Evolutionary conservation across 2,888 invertebrate genomes (phyloP).

Genomic region (Zygothrica quintamaculata): DNA sequence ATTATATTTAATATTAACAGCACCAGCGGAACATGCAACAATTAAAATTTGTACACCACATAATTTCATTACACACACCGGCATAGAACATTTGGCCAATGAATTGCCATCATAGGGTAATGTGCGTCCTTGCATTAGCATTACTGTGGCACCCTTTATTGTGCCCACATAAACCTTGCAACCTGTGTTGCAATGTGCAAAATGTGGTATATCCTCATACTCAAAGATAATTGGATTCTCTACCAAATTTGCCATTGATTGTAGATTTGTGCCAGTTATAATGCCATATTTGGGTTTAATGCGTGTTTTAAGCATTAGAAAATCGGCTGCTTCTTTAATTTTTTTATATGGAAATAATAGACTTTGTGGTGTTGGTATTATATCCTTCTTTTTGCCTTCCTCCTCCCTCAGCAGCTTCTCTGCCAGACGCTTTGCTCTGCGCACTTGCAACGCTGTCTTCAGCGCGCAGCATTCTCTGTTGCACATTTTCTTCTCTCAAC

Average conservation of each 20-base stretch:
- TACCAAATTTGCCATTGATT: conserved; percentile 89
- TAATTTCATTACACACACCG: conserved; percentile 97
- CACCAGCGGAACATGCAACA: conserved; percentile 98
- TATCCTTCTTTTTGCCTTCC: conserved; percentile 9
- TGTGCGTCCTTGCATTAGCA: conserved; percentile 98
- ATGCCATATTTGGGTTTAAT: conserved; percentile 93
- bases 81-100: conserved; percentile 95
- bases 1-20: conserved; percentile 93
- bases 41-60: conserved; percentile 94
- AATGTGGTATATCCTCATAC: conserved; percentile 95
- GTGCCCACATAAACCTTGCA: conserved; percentile 96
- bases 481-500: conserved; percentile 44
- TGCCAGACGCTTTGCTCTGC: conserved; percentile 23
- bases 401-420: conserved; percentile 24
- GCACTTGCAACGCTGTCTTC: conserved; percentile 52
- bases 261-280: conserved; percentile 95
- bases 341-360: conserved; percentile 89
- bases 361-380: conserved; percentile 46
- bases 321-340: conserved; percentile 90
- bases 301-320: conserved; percentile 88
- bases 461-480: conserved; percentile 51
- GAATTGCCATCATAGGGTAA: conserved; percentile 98
- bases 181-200: conserved; percentile 92
- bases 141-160: conserved; percentile 91
- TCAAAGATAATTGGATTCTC: conserved; percentile 89